A percentile compares a stretch with the other conserved stretches of the same genome.
These are phyloP conservation scores for Phalacrocorax pelagicus DNA, from an alignment of 2,113 vertebrate species.

Conservation along the genomic window DNA sequence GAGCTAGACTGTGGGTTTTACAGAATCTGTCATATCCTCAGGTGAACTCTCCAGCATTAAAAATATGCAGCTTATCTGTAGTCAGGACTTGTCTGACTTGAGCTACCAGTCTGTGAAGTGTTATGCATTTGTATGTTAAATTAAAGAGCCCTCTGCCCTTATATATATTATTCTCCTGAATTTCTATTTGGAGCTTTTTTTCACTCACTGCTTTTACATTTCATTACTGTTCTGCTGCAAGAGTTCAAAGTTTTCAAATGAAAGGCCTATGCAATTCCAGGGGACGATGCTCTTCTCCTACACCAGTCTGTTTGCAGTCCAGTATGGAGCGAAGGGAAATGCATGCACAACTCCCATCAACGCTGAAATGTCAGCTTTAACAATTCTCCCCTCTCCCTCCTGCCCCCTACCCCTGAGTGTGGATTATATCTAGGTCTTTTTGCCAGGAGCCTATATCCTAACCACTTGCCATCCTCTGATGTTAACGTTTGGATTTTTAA, in stretches of 20 bases:
- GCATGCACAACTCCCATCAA: not conserved
- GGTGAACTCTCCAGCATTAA: constrained; percentile 4
- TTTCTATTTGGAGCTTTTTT: not conserved
- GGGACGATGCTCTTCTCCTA: not conserved
- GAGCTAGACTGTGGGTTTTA: not conserved
- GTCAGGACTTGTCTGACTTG: constrained; percentile 25
- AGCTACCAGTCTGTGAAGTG: constrained; percentile 38
- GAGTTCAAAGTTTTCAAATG: not conserved
- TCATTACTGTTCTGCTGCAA: not conserved
- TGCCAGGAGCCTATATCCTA: not conserved
- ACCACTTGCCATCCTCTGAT: not conserved
- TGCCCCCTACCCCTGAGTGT: not conserved
- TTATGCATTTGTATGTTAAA: constrained; percentile 29
- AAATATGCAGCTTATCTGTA: constrained; percentile 30
- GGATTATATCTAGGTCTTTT: not conserved
- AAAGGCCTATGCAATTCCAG: not conserved
- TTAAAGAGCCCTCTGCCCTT: constrained; percentile 41
- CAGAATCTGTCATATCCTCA: not conserved
- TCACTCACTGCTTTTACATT: not conserved
- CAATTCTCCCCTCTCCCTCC: not conserved
- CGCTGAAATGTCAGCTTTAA: not conserved
- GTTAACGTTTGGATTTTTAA: constrained; percentile 21
- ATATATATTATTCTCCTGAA: not conserved
- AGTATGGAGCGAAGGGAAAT: not conserved
- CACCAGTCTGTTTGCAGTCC: not conserved